These are phyloP conservation scores for Xylota sylvarum DNA, from an alignment of 2,888 invertebrate species.

Conservation along the genomic window DNA sequence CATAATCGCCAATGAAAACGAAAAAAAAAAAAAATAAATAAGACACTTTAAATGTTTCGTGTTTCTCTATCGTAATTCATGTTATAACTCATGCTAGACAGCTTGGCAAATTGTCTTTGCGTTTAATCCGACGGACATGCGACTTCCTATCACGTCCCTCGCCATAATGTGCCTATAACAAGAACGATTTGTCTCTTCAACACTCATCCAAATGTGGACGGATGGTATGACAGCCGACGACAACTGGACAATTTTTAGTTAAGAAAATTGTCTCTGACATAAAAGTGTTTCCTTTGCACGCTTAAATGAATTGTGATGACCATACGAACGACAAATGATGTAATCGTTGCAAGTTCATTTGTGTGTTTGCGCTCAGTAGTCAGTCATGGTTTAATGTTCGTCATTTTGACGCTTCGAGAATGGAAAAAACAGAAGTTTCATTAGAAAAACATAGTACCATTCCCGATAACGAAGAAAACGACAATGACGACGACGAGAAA, in stretches of 20 bases:
- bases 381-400: neutral
- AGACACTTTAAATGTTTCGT: neutral
- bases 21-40: neutral
- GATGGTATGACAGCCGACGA: neutral
- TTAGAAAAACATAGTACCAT: neutral
- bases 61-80: neutral
- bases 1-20: neutral
- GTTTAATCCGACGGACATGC: constrained; percentile 40
- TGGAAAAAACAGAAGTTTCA: neutral
- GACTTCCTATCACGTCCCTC: constrained; percentile 51
- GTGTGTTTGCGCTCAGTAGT: neutral
- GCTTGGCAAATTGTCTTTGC: constrained; percentile 31
- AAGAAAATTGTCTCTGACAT: constrained; percentile 45
- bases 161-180: constrained; percentile 26
- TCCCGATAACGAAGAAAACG: neutral
- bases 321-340: constrained; percentile 20
- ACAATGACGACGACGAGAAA: neutral
- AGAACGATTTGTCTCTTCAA: constrained; percentile 29
- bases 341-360: constrained; percentile 24
- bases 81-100: constrained; percentile 31
- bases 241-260: constrained; percentile 36
- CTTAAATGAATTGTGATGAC: constrained; percentile 3
- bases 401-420: constrained; percentile 21
- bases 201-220: constrained; percentile 11
- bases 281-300: constrained; percentile 26